Base-by-base conservation (phyloP, 2,888 invertebrate species). In the Autographa pulchrina region DNA sequence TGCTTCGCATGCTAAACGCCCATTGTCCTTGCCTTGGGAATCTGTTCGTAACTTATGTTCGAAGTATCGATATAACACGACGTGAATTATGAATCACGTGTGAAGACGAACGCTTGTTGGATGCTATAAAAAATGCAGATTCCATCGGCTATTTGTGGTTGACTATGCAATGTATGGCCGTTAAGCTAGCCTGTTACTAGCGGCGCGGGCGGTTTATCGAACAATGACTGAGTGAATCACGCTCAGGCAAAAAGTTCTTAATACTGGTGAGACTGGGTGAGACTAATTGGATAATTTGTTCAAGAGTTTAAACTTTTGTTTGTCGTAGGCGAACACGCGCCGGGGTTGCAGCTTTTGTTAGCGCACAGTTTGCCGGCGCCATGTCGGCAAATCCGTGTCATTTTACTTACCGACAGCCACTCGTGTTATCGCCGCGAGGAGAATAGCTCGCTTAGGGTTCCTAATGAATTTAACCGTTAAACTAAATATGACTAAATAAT, bases 1-100 rank as follows among this genome's bases (percentile, higher is more conserved):
- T 86, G 90, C 62, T 65, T 71, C 62, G 90, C 85, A 90, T 89
- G 82, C 79, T 86, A 87, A 90, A 79, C 79, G 65, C 70, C 68
- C 70, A 83, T 81, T 87, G 89, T 84, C 86, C 83, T 86, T 85
- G 85, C 61, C 35, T 65, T 52, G 81, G 78, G 85, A 88, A 86
- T 83, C 75, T 79, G 85, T 84, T 84, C 87, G 83, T 88, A 86
- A 88, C 85, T 83, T 80, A 78, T 79, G 74, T 76, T 75, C 71
- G 32, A 69, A 63, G 68, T 62, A 76, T 79, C 79, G 81, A 74
- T 75, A 74, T 77, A 71, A 79, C 77, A 76, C 69, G 70, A 43
- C 65, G 67, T 77, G 79, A 84, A 84, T 82, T 79, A 79, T 82
- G 75, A 79, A 72, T 63, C 64, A 62, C 65, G 63, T 71, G 73